Conservation (phyloP, 2,113 vertebrate genomes). For the Girardinichthys multiradiatus region DNA sequence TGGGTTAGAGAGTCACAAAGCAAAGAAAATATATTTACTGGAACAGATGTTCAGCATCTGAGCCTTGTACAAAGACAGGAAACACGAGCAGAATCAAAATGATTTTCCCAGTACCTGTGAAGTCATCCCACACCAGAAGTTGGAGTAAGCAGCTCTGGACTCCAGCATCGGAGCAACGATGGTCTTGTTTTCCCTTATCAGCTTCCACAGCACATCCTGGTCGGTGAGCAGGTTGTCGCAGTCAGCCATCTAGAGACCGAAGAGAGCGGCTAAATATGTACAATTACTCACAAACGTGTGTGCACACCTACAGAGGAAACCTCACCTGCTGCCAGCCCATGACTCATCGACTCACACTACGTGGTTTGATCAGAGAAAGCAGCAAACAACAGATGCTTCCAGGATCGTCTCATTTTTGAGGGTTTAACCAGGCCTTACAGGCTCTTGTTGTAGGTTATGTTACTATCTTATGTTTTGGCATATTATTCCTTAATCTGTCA, state of each 20-base stretch:
- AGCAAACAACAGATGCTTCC: background rate
- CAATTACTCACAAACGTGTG: constrained; percentile 12
- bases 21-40: background rate
- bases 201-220: constrained; percentile 83
- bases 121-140: constrained; percentile 98
- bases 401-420: background rate
- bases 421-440: constrained; percentile 14
- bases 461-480: background rate
- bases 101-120: constrained; percentile 82
- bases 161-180: constrained; percentile 93
- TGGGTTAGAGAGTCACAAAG: background rate
- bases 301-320: constrained; percentile 24
- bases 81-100: background rate
- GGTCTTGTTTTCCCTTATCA: constrained; percentile 94
- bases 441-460: background rate
- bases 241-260: constrained; percentile 83
- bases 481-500: background rate
- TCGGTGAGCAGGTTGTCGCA: constrained; percentile 93
- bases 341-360: constrained; percentile 29
- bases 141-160: constrained; percentile 92
- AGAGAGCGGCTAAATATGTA: constrained; percentile 36
- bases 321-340: constrained; percentile 17
- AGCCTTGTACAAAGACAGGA: background rate
- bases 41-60: background rate
- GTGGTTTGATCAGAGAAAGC: constrained; percentile 26